phyloP scores from a whole-genome alignment of 2,113 vertebrate genomes.

The Cariama cristata region DNA sequence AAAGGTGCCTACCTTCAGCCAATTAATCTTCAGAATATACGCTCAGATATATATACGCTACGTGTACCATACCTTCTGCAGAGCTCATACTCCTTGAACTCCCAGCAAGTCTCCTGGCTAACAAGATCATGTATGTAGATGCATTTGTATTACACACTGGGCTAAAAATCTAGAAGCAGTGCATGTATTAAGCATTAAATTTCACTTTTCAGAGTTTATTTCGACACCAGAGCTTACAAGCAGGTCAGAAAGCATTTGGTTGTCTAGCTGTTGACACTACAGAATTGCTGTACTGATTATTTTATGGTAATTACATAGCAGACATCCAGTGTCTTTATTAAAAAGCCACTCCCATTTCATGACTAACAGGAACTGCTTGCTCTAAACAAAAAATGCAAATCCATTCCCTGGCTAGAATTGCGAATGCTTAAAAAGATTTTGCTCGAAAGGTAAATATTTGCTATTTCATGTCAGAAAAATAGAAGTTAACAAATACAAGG shows the following conservation, averaged over 20 bases:
- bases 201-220: not conserved
- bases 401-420: not conserved
- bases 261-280: not conserved
- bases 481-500: not conserved
- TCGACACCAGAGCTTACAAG: not conserved
- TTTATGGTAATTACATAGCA: not conserved
- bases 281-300: not conserved
- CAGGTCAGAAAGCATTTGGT: not conserved
- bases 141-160: not conserved
- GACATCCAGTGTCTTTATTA: not conserved
- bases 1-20: not conserved
- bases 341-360: not conserved
- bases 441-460: not conserved
- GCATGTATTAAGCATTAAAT: not conserved
- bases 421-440: not conserved
- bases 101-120: not conserved
- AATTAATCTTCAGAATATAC: not conserved
- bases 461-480: not conserved
- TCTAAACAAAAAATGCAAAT: constrained; percentile 5
- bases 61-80: not conserved
- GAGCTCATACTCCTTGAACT: not conserved
- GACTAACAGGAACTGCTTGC: not conserved
- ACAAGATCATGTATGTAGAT: not conserved
- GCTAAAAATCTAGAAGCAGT: not conserved
- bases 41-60: no score